Base-by-base conservation (phyloP, 2,113 vertebrate species). In the Genyomyrus donnyi region DNA sequence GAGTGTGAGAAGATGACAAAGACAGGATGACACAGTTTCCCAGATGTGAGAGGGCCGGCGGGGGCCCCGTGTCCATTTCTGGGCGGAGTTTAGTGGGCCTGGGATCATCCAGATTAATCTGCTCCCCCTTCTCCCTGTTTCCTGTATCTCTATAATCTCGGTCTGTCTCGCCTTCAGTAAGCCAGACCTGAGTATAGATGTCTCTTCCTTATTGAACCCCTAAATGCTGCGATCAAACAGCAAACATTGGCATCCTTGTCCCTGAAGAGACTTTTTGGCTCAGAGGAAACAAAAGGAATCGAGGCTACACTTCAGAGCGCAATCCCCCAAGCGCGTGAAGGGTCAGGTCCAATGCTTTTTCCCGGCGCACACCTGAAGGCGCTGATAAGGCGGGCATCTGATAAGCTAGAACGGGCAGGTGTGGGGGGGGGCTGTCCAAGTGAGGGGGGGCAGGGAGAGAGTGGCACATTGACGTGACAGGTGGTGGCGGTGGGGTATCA, bases 201-300 rank as follows among this genome's bases (percentile, higher is more conserved):
- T 31, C 45, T 52, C 35, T 52, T 80, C 66, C 9, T 88, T 66
- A 66, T 24, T 70, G 27, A 39, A 83, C 45, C 45, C 88, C 88
- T 89, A 70, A 31, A 89, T 89, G 7, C 27, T n/a, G 88, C n/a
- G 49, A 80, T 49, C 88, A 52, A 80, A 89, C 17, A 52, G 17
- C 48, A 83, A 39, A 70, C 48, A 89, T 52, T 70, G 58, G 56
- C 39, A 46, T 10, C 17, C 35, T 42, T 74, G 45, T 88, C 62
- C 45, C 62, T 45, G 50, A 17, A 88, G 88, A 13, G 1, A 42
- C 35, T 80, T 80, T 19, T 42, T 42, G n/a, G 56, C 42, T 27
- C 45, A 7, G 62, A 45, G 42, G 58, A 62, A 24, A 88, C 24
- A 88, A 49, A 17, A 2, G n/a, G 6, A 74, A 70, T 27, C 50